Evolutionary conservation across 2,113 vertebrate species (phyloP).

Genomic region (Notiomystis cincta): DNA sequence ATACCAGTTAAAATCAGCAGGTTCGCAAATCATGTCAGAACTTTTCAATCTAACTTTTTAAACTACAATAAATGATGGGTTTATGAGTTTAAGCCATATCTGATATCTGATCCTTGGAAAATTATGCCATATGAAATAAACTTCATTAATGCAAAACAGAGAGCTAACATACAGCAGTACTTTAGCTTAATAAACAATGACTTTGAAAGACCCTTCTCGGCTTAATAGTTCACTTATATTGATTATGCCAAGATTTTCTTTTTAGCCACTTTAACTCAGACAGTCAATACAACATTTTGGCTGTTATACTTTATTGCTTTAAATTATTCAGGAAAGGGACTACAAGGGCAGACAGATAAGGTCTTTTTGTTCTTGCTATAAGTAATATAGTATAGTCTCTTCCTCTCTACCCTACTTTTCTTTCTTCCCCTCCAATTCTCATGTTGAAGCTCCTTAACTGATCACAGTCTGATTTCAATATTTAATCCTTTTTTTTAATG

Average conservation of each 20-base stretch:
- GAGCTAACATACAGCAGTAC: background rate
- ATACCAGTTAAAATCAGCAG: background rate
- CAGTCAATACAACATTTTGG: background rate
- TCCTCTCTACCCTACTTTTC: fast-evolving
- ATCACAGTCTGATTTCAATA: background rate
- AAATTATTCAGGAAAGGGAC: constrained; percentile 8
- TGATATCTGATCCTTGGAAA: background rate
- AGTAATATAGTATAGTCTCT: background rate
- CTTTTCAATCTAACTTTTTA: background rate
- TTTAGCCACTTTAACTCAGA: background rate
- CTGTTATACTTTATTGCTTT: background rate
- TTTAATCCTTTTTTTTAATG: background rate
- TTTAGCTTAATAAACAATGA: background rate
- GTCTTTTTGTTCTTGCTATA: background rate
- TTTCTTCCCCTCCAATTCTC: background rate
- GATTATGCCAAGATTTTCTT: background rate
- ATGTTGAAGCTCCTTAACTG: background rate
- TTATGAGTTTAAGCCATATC: background rate
- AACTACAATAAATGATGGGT: background rate
- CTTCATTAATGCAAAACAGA: background rate
- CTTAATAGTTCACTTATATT: background rate
- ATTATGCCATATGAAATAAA: background rate
- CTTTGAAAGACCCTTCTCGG: background rate
- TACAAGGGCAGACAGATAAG: background rate
- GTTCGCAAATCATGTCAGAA: background rate